phyloP scores from a whole-genome alignment of 2,888 invertebrate species.

The Macaria notata region DNA sequence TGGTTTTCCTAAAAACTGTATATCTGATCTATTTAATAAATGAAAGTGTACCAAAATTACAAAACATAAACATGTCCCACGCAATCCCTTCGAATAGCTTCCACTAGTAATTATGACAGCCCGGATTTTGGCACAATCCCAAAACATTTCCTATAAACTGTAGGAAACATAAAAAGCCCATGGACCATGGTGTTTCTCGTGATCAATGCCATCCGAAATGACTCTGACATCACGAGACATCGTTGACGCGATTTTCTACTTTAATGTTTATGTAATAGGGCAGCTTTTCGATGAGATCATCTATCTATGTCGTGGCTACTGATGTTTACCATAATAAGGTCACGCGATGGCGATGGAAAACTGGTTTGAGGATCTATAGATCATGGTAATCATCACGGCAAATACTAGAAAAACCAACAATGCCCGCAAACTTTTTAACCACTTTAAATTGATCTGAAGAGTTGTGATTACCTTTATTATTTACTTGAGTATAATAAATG shows the following conservation, averaged over 20 bases:
- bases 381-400: slow-evolving; percentile 12
- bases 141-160: slow-evolving; percentile 11
- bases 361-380: slow-evolving; percentile 17
- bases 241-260: slow-evolving; percentile 13
- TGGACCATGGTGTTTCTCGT: slow-evolving; percentile 21
- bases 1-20: no score
- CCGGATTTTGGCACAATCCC: slow-evolving; percentile 13
- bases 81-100: not conserved
- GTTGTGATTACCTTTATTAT: no score
- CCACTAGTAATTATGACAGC: slow-evolving; percentile 20
- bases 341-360: slow-evolving; percentile 24
- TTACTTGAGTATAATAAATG: no score
- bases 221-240: slow-evolving; percentile 29
- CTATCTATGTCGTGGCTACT: slow-evolving; percentile 26
- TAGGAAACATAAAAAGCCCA: slow-evolving; percentile 21
- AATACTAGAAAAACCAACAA: not conserved
- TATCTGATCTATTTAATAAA: no score
- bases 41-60: no score
- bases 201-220: slow-evolving; percentile 28
- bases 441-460: no score
- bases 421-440: no score
- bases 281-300: slow-evolving; percentile 14
- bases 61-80: no score
- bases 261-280: slow-evolving; percentile 17
- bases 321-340: slow-evolving; percentile 31